Base-by-base conservation (phyloP, 2,797 vertebrate species). In the Spondyliosoma cantharus region DNA sequence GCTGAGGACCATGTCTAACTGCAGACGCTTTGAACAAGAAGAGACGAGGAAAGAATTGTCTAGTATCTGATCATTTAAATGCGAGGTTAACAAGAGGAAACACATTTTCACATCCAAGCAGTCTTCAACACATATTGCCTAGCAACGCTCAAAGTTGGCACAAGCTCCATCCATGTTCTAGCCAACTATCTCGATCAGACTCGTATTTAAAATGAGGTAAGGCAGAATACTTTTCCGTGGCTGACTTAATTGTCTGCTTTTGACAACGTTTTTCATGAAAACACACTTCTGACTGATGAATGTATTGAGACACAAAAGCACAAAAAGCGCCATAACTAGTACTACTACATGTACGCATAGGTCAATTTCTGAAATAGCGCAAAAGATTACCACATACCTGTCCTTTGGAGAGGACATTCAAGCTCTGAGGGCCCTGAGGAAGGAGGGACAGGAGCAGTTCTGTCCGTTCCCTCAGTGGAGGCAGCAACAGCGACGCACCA, bases 1-100 rank as follows among this genome's bases (percentile, higher is more conserved):
- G 84, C 94, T 95, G 77, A 96, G 93, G 72, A 96, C 95, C 95
- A 96, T 96, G 80, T 96, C 95, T 72, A 96, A 86, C 91, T 96
- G 96, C 71, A 96, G 90, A 78, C 95, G 95, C 96, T 96, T 67
- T 78, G 29, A 78, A 80, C 67, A 56, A 81, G 14, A 52, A 29
- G 6, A 62, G 8, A 81, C 53, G 42, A 80, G 37, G 8, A 65
- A 45, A 64, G 7, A 63, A 15, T 1, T 22, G 43, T 71, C 7
- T 19, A 12, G 7, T 32, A 45, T 59, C 56, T 81, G 4, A 66
- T 76, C 15, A 46, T 71, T 60, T 13, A 27, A 66, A 13, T 45
- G 50, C 15, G 43, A 74, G 15, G 27, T 32, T 24, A 32, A 46
- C 24, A 42, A 43, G 52, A 70, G 50, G 71, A 68, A 60, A 68